A percentile compares a stretch with the other conserved stretches of the same genome.
Evolutionary conservation across 2,888 invertebrate genomes (phyloP).

Genomic region (Tenthredo notha): DNA sequence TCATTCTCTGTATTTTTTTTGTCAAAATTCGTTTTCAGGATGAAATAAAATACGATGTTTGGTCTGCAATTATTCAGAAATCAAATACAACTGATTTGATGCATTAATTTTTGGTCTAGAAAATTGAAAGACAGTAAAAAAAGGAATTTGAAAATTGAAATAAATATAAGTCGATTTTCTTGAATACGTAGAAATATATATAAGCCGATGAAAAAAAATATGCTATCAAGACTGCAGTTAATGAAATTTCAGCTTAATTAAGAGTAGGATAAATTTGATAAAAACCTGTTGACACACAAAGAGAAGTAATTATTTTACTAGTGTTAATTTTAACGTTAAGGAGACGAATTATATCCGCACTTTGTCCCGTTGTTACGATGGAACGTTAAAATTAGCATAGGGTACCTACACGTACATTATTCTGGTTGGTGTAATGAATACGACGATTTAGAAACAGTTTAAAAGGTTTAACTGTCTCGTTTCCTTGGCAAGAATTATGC

Average conservation of each 20-base stretch:
- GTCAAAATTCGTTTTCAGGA: no score
- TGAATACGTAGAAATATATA: background rate
- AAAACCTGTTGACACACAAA: background rate
- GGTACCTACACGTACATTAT: background rate
- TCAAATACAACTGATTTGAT: no score
- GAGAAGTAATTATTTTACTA: background rate
- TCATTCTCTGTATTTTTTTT: background rate
- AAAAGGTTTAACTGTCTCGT: constrained; percentile 41
- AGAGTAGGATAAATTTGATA: background rate
- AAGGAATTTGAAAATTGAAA: background rate
- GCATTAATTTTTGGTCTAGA: no score
- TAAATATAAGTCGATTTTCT: background rate
- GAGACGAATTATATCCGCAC: constrained; percentile 22
- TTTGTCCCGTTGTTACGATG: background rate
- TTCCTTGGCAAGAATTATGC: constrained; percentile 33
- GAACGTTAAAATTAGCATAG: constrained; percentile 38
- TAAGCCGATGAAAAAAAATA: background rate
- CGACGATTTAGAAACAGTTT: constrained; percentile 47
- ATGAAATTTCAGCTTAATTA: background rate
- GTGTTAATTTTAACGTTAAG: constrained; percentile 32
- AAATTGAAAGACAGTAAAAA: no score
- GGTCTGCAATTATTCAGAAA: no score
- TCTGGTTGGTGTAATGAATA: constrained; percentile 30
- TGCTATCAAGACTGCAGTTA: no score
- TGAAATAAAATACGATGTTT: no score